Conservation (phyloP, 2,113 vertebrate genomes). For the Caloenas nicobarica region DNA sequence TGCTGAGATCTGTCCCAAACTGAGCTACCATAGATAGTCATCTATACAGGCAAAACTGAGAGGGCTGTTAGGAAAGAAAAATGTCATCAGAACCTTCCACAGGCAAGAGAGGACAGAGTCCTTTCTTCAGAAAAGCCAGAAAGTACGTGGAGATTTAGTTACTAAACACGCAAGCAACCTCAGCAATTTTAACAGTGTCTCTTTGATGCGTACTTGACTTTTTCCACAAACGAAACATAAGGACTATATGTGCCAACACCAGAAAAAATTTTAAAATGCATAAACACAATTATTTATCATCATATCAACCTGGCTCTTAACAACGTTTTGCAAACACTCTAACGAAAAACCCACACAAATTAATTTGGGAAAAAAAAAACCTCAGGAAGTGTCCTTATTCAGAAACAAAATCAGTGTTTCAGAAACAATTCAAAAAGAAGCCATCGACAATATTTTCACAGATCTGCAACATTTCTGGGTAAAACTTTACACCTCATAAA, state of each 20-base stretch:
- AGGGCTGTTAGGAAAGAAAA: not conserved
- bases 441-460: not conserved
- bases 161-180: not conserved
- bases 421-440: not conserved
- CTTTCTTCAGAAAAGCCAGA: not conserved
- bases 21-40: not conserved
- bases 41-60: not conserved
- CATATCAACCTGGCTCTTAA: not conserved
- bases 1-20: not conserved
- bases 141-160: not conserved
- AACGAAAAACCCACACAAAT: not conserved
- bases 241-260: not conserved
- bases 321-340: not conserved
- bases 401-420: not conserved
- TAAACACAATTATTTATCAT: not conserved
- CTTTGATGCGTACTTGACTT: fast-evolving
- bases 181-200: not conserved
- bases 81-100: not conserved
- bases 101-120: not conserved
- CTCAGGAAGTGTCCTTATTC: not conserved
- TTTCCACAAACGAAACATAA: not conserved
- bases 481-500: conserved; percentile 9
- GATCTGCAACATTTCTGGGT: not conserved
- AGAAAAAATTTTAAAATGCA: not conserved
- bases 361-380: not conserved